A percentile compares a stretch with the other conserved stretches of the same genome.
These are phyloP conservation scores for Adrianichthys oophorus DNA, from an alignment of 2,797 vertebrate species.

Conservation along the genomic window DNA sequence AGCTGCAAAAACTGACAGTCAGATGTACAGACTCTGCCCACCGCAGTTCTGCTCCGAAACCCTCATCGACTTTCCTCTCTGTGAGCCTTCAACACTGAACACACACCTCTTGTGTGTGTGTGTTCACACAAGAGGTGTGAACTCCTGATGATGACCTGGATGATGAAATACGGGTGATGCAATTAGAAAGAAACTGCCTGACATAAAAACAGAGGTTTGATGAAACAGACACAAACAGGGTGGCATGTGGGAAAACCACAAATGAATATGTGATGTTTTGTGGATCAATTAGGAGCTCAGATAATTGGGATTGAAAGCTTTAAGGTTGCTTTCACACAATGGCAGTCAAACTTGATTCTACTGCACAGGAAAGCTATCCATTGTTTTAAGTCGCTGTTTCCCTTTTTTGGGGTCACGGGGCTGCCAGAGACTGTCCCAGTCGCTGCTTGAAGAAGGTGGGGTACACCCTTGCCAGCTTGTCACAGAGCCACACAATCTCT, in stretches of 20 bases:
- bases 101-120: background rate
- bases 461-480: no score
- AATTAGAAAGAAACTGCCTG: constrained; percentile 54
- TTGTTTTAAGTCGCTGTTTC: no score
- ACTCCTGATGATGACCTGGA: constrained; percentile 34
- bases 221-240: constrained; percentile 9
- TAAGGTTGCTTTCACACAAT: no score
- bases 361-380: no score
- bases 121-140: constrained; percentile 10
- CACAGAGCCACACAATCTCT: no score
- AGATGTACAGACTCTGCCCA: constrained; percentile 4
- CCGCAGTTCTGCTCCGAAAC: constrained; percentile 11
- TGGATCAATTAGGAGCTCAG: background rate
- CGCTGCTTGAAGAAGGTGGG: no score
- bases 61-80: constrained; percentile 6
- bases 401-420: no score
- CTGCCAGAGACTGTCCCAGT: no score
- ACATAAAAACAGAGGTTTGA: constrained; percentile 22
- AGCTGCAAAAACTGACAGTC: background rate
- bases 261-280: constrained; percentile 7
- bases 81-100: constrained; percentile 21
- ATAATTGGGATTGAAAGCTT: no score
- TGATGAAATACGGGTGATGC: constrained; percentile 58
- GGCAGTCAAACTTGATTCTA: no score
- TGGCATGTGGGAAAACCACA: constrained; percentile 4